These are phyloP conservation scores for Dynastes grantii DNA, from an alignment of 2,888 invertebrate genomes.

Conservation along the genomic window DNA sequence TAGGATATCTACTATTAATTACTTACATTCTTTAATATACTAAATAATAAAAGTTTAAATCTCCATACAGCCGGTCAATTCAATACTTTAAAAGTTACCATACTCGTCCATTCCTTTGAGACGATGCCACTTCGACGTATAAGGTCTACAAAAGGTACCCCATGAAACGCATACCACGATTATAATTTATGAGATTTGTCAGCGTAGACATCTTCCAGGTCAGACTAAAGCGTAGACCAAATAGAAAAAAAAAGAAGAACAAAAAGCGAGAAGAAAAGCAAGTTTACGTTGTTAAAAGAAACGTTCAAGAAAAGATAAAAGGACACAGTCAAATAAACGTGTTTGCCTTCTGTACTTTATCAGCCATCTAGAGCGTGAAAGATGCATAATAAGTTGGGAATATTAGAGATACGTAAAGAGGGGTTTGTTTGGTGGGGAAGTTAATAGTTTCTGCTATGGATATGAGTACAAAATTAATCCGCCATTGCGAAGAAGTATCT, in stretches of 20 bases:
- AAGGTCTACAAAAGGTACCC: too few relatives aligned
- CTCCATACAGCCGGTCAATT: too few relatives aligned
- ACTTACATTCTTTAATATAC: too few relatives aligned
- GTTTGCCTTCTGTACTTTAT: background rate
- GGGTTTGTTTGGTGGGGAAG: background rate
- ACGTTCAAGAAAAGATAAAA: background rate
- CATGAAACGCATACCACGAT: too few relatives aligned
- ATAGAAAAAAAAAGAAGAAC: background rate
- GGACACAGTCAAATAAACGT: background rate
- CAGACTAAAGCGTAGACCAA: background rate
- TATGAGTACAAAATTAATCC: background rate
- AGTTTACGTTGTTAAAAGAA: background rate
- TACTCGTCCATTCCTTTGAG: too few relatives aligned
- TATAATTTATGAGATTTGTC: conserved; percentile 11
- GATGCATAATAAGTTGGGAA: background rate
- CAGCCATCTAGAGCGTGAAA: background rate
- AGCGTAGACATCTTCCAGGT: conserved; percentile 3
- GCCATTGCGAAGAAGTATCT: background rate
- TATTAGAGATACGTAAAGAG: background rate
- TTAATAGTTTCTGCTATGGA: background rate
- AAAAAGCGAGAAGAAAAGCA: background rate
- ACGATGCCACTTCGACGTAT: too few relatives aligned
- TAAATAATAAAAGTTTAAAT: too few relatives aligned
- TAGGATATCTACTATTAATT: too few relatives aligned
- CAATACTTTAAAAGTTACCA: too few relatives aligned